Evolutionary conservation across 2,113 vertebrate genomes (phyloP), one percentile per base, ranked within the genome.

Genomic region (Narcine bancroftii): DNA sequence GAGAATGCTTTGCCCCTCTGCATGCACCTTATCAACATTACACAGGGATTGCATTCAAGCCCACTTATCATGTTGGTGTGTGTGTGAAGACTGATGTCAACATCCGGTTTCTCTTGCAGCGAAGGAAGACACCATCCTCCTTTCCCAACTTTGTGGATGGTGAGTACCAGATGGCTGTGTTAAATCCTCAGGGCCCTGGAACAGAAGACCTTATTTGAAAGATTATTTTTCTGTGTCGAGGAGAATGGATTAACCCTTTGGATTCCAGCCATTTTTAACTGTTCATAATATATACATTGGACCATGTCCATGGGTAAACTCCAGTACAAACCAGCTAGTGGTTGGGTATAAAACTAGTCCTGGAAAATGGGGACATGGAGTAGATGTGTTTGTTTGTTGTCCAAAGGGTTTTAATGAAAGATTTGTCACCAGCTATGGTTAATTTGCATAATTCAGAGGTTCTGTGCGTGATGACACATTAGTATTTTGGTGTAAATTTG

Each of bases 101-200:
- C n/a, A 63, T 87, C 81, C 60, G 53, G 33, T 91, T 91, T 95
- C 77, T 96, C 94, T 95, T 95, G 42, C 93, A 96, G 97, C 97
- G 97, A 95, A 96, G 97, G 73, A 99, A 99, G 97, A 99, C 99
- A 94, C 96, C 96, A 89, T 96, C 98, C 29, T 96, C 98, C 1
- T 99, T 99, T 94, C 99, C 98, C 93, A 99, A 98, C 95, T 99
- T 99, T 95, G 98, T 99, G 89, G 99, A 99, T 94, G 99, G 99
- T 99, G 95, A 98, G 98, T 95, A 2, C 4, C 81, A 36, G 53
- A 85, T 60, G 33, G 50, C 15, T 29, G 33, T 1, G 50, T n/a
- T 33, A 56, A 33, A n/a, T 11, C 66, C 3, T 21, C 1, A 7
- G 13, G 29, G 42, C 33, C 17, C n/a, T 60, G 81, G 50, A 60